Evolutionary conservation across 2,797 vertebrate species (phyloP), one percentile per base, ranked within the genome.

Genomic region (Arrhamphus sclerolepis): DNA sequence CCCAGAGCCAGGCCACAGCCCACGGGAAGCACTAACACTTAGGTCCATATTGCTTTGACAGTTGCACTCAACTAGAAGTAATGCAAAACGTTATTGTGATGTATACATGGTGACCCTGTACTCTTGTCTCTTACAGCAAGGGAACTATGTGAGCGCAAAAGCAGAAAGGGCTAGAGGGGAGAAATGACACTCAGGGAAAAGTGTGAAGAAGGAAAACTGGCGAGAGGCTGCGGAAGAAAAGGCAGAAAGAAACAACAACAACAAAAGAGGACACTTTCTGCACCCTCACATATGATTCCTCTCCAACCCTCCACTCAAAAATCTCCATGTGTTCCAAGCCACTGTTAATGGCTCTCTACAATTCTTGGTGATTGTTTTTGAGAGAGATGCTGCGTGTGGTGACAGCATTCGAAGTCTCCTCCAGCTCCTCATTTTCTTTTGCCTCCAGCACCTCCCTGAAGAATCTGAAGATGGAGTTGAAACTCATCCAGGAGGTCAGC

Each of bases 61-160:
- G 95, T 93, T 95, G 94, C 94, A 84, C 92, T 97, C 95, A 94
- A 95, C 94, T 95, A 95, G 94, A 97, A 96, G 94, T 96, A 96
- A 98, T 95, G 94, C 93, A 96, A 96, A 97, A 95, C 80, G 91
- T 93, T 95, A 94, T 92, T 94, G 92, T 94, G 95, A 94, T 92
- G 95, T 93, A 93, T 89, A 93, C 91, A 92, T 78, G 86, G 77
- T 83, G 94, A 94, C 95, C 94, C 92, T 71, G 89, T 84, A 91
- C 91, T 92, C 92, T 89, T 77, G 88, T 92, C 90, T 93, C 93
- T 90, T 93, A 77, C 92, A 92, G 93, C 93, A 90, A 87, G 89
- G 71, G 56, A 71, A 59, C 62, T 66, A 26, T 59, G 75, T 58
- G 78, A 72, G 78, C 21, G 68, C 61, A 72, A 60, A 70, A 58